Conservation (phyloP, 1,140 invertebrate species). For the Philaenus spumarius region DNA sequence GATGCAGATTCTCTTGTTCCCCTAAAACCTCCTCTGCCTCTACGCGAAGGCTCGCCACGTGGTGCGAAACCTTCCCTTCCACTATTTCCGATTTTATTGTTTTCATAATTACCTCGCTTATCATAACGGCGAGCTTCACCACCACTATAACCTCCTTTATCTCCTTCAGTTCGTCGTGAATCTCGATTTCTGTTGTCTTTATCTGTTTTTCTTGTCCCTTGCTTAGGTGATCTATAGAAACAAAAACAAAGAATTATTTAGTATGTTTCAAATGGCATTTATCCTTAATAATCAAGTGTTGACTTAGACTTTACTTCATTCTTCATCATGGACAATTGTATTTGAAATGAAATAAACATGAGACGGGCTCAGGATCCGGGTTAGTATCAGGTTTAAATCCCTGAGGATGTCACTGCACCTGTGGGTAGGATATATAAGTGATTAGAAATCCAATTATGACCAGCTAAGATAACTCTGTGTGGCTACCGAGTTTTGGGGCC, state of each 20-base stretch:
- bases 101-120: conserved; percentile 3
- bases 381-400: no score
- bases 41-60: conserved; percentile 16
- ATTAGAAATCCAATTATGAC: no score
- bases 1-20: background rate
- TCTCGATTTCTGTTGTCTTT: conserved; percentile 52
- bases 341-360: no score
- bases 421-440: no score
- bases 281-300: no score
- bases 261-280: no score
- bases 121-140: conserved; percentile 7
- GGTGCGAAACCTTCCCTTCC: conserved; percentile 11
- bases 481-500: no score
- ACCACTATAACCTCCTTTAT: conserved; percentile 6
- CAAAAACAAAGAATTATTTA: background rate
- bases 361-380: no score
- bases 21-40: conserved; percentile 4
- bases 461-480: no score
- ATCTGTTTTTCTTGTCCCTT: conserved; percentile 42
- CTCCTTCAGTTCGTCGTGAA: conserved; percentile 21
- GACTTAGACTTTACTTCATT: no score
- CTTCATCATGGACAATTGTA: no score
- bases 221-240: conserved; percentile 29
- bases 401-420: no score
- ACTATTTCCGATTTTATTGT: conserved; percentile 11